Evolutionary conservation across 2,113 vertebrate genomes (phyloP).

Genomic region (Acanthochromis polyacanthus): DNA sequence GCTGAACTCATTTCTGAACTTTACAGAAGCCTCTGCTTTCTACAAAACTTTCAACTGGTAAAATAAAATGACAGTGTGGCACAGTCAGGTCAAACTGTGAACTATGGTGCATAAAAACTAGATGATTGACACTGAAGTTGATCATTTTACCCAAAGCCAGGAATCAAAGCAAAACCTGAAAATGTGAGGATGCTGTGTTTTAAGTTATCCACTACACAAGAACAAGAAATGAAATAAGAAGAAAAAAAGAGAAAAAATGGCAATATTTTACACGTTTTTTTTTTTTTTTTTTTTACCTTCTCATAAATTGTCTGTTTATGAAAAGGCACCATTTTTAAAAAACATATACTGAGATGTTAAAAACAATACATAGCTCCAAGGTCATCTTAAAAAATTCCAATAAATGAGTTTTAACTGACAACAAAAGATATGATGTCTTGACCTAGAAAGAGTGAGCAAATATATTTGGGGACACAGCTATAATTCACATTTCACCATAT

Average conservation of each 20-base stretch:
- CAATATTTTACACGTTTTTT: constrained; percentile 55
- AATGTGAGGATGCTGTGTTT: constrained; percentile 58
- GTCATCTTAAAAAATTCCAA: constrained; percentile 52
- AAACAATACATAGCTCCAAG: constrained; percentile 54
- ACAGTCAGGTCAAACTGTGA: constrained; percentile 33
- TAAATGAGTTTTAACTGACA: constrained; percentile 33
- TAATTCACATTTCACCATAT: constrained; percentile 19
- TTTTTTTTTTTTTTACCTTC: constrained; percentile 76
- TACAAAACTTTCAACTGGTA: constrained; percentile 16
- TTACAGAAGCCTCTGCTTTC: constrained; percentile 24
- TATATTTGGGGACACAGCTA: constrained; percentile 18
- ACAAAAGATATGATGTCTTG: constrained; percentile 26
- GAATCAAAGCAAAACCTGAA: constrained; percentile 61
- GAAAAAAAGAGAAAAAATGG: constrained; percentile 51
- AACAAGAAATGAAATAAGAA: constrained; percentile 29
- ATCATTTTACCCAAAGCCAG: constrained; percentile 24
- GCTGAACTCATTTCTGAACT: constrained; percentile 12
- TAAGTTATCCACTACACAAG: constrained; percentile 29
- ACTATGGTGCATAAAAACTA: constrained; percentile 11
- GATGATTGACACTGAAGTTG: constrained; percentile 16
- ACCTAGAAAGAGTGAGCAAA: constrained; percentile 18
- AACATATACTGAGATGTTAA: constrained; percentile 52
- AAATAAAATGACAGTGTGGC: constrained; percentile 34
- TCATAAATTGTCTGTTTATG: constrained; percentile 86
- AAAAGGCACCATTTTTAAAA: constrained; percentile 82